phyloP scores from a whole-genome alignment of 2,797 vertebrate genomes.

The Triplophysa yarkandensis region DNA sequence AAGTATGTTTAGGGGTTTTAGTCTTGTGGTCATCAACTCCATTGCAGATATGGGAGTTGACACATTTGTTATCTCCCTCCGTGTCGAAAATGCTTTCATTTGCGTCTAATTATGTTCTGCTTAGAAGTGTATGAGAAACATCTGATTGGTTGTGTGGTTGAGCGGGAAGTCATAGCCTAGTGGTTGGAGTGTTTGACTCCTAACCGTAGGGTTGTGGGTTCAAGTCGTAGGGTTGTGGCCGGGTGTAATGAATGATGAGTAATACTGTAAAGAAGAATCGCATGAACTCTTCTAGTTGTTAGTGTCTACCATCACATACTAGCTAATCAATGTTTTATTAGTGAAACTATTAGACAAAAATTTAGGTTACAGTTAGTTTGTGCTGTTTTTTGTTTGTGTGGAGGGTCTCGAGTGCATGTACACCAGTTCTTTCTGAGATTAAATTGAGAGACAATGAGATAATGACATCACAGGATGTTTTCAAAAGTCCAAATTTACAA shows the following conservation, averaged over 20 bases:
- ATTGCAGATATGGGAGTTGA: too few relatives aligned
- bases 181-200: too few relatives aligned
- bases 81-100: too few relatives aligned
- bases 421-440: conserved; percentile 13
- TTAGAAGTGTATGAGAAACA: too few relatives aligned
- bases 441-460: conserved; percentile 38
- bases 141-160: too few relatives aligned
- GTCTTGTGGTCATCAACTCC: conserved; percentile 11
- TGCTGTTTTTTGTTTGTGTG: background rate
- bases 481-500: conserved; percentile 22
- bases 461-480: conserved; percentile 53
- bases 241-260: conserved; percentile 7
- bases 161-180: conserved; percentile 7
- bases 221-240: too few relatives aligned
- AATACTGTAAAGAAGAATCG: background rate
- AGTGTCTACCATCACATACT: too few relatives aligned
- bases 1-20: background rate
- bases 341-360: too few relatives aligned
- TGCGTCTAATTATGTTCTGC: too few relatives aligned
- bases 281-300: background rate
- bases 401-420: background rate
- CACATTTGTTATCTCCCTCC: too few relatives aligned
- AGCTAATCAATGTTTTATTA: too few relatives aligned
- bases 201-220: too few relatives aligned
- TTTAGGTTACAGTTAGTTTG: background rate